Base-by-base conservation (phyloP, 2,888 invertebrate species). In the Macropis europaea region DNA sequence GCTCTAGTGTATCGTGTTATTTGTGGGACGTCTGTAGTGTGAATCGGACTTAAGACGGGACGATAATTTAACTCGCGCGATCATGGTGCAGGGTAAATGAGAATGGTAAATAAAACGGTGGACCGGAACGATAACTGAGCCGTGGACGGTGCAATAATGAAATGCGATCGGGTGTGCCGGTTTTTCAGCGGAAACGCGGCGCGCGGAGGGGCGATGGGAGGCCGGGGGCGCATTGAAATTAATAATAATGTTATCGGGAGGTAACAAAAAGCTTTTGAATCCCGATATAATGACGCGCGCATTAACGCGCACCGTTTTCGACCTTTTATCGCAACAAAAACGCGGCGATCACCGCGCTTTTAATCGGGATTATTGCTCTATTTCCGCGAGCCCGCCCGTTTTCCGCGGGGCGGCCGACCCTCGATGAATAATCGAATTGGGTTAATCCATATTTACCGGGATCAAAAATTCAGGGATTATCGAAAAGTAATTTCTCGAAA, bases 391-490 rank as follows among this genome's bases (percentile, higher is more conserved):
- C 45, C 30, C 22, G 42, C 28, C 19, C 47, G 48, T 34, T 45
- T 48, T 36, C 68, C 2, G 22, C 45, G 28, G 59, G 36, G 7
- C 42, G 1, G 4, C 13, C 42, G 22, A 9, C 52, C 56, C 48
- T 67, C 63, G 57, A 76, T 76, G 67, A 72, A 76, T 76, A 76
- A 76, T 76, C 76, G 71, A 77, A 77, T 73, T 73, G 77, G 77
- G 77, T 77, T 77, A 73, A 77, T 77, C 77, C 69, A 73, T 77
- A 77, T 76, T 77, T 72, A 68, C 73, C 69, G 77, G 77, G 73
- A 77, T 77, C 76, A 67, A 76, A 77, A 77, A 77, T 73, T 72
- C 73, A 15, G 42, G 64, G 77, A 76, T 77, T 76, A 77, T 77
- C 67, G 73, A 66, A 66, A 77, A 77, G 75, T 77, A 76, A 77